phyloP scores from a whole-genome alignment of 2,797 vertebrate genomes.

The Mus minutoides region DNA sequence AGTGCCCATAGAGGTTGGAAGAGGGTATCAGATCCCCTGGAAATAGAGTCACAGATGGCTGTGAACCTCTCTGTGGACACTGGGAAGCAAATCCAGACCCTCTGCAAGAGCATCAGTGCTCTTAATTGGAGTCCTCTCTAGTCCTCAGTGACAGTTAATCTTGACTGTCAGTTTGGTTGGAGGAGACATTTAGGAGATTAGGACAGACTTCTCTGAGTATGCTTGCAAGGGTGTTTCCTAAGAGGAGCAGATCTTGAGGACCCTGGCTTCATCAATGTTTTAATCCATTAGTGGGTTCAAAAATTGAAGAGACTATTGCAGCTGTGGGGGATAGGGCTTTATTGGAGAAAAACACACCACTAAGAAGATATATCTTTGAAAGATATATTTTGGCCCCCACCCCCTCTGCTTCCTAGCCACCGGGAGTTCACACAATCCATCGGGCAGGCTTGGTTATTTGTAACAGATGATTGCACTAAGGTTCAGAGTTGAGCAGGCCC shows the following conservation, averaged over 20 bases:
- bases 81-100: not conserved
- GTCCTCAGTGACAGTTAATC: not conserved
- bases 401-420: too few species aligned
- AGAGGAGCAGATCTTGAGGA: not conserved
- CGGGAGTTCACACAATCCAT: not conserved
- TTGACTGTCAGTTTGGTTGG: not conserved
- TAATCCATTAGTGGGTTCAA: not conserved
- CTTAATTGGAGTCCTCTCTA: not conserved
- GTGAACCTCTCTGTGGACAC: not conserved
- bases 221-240: not conserved
- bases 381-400: not conserved
- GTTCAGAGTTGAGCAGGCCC: not conserved
- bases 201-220: not conserved
- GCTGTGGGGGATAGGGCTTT: not conserved
- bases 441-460: not conserved
- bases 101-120: not conserved
- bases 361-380: not conserved
- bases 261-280: not conserved
- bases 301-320: not conserved
- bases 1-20: not conserved
- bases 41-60: not conserved
- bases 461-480: not conserved
- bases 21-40: not conserved
- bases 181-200: not conserved
- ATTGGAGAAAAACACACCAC: not conserved